Evolutionary conservation across 2,888 invertebrate species (phyloP).

Genomic region (Andrena fulva): DNA sequence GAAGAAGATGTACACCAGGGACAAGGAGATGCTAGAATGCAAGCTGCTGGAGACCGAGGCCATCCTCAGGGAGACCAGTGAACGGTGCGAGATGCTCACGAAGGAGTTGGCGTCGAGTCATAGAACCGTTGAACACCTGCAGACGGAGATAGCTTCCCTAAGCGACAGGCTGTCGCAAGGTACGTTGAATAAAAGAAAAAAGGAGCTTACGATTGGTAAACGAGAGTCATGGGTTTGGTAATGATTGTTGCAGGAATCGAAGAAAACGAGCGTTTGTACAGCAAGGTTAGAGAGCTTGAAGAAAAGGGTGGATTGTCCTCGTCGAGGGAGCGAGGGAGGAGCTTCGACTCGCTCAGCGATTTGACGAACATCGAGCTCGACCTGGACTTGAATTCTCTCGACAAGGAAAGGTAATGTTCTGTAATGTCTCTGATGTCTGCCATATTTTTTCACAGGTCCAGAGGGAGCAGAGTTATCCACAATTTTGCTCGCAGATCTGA

Average conservation of each 20-base stretch:
- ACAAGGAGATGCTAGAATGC: slow-evolving; percentile 89
- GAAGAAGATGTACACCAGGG: slow-evolving; percentile 87
- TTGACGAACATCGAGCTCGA: slow-evolving; percentile 92
- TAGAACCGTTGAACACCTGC: slow-evolving; percentile 88
- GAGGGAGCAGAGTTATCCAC: neutral
- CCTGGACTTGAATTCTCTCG: slow-evolving; percentile 90
- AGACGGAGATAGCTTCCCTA: slow-evolving; percentile 89
- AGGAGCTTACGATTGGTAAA: neutral
- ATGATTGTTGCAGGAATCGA: slow-evolving; percentile 86
- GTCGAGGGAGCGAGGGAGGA: slow-evolving; percentile 87
- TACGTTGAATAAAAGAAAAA: slow-evolving; percentile 40
- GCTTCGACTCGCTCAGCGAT: slow-evolving; percentile 92
- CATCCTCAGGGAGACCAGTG: slow-evolving; percentile 88
- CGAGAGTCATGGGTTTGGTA: neutral
- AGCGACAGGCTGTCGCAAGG: slow-evolving; percentile 89
- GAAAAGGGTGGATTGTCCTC: slow-evolving; percentile 86
- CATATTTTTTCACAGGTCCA: no score
- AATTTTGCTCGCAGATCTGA: neutral
- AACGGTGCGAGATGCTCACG: slow-evolving; percentile 88
- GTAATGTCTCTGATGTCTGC: no score
- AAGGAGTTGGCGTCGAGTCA: slow-evolving; percentile 89
- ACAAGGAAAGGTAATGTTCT: slow-evolving; percentile 86
- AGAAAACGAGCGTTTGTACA: slow-evolving; percentile 91
- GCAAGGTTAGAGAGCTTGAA: slow-evolving; percentile 90
- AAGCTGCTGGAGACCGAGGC: slow-evolving; percentile 90